Evolutionary conservation across 2,797 vertebrate species (phyloP), one percentile per base, ranked within the genome.

Genomic region (Clarias pachynema): DNA sequence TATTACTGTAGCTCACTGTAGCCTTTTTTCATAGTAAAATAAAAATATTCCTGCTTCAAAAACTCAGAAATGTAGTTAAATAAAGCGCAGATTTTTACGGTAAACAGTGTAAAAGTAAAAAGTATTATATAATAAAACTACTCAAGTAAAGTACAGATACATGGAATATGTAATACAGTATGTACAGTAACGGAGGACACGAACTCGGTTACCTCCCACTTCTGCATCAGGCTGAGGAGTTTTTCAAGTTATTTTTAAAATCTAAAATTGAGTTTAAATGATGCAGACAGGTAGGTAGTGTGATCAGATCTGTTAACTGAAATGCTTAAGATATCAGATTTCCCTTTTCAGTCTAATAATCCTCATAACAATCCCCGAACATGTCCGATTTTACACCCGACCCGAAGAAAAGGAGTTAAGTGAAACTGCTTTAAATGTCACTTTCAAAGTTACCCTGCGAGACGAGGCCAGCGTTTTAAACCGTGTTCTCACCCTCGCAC

Each of bases 381-480:
- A 37, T 4, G 57, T 79, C 31, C 0, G 20, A n/a, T 8, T 60
- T 75, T 5, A 75, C 40, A 26, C 40, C 40, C 70, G 22, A 31
- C 22, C 15, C 4, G 73, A 57, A 18, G 18, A 5, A 84, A 18
- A 56, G 18, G 26, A 37, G 60, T 37, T 8, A 4, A 60, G 81
- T 22, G 65, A 81, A 14, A 24, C 65, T 15, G 22, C 22, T 56
- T 68, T 26, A 86, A 83, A 86, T 63, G 85, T 24, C 63, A 59
- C 22, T 49, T 37, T 72, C 56, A 26, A 62, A 62, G 63, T 74
- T 90, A 90, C 81, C 92, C 84, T 91, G 93, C 92, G 91, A 93
- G 59, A 94, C 90, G 49, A 85, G 34, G 56, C 66, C 66, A 56
- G 56, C 24, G 12, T 68, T 78, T 84, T 74, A 59, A 79, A 79